phyloP scores from a whole-genome alignment of 2,888 invertebrate species.

The Agonopterix alstromeriana region DNA sequence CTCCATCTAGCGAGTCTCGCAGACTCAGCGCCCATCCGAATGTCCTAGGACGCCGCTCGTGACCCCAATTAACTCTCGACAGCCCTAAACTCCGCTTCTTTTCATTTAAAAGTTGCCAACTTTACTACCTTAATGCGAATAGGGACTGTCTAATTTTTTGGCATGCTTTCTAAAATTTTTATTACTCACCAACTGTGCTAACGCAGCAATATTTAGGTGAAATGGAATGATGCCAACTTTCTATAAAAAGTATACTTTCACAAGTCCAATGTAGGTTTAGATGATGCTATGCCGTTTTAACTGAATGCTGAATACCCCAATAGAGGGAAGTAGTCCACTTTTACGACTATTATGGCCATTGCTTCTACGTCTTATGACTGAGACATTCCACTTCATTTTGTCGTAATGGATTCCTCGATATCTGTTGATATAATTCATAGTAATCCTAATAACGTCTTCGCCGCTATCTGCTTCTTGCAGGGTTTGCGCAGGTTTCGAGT shows the following conservation, averaged over 20 bases:
- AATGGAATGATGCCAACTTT: constrained; percentile 53
- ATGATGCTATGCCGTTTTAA: constrained; percentile 23
- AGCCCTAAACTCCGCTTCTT: constrained; percentile 6
- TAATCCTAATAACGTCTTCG: constrained; percentile 20
- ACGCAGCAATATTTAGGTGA: constrained; percentile 41
- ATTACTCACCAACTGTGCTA: constrained; percentile 34
- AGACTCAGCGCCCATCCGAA: constrained; percentile 28
- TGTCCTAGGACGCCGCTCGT: constrained; percentile 25
- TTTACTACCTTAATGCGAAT: background rate
- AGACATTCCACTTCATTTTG: constrained; percentile 8
- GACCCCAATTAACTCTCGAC: constrained; percentile 33
- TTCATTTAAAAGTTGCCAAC: constrained; percentile 8
- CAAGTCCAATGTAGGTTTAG: constrained; percentile 16
- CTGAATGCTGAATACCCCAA: constrained; percentile 23
- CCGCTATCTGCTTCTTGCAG: constrained; percentile 20
- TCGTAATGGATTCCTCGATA: constrained; percentile 10
- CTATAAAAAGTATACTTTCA: constrained; percentile 31
- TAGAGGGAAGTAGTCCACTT: constrained; percentile 24
- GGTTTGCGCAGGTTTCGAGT: constrained; percentile 4
- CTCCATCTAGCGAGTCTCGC: constrained; percentile 32
- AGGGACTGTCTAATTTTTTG: constrained; percentile 22
- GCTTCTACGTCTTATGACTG: constrained; percentile 14
- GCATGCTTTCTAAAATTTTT: constrained; percentile 33
- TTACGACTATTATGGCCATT: constrained; percentile 21
- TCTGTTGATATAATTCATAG: constrained; percentile 14